Evolutionary conservation across 2,113 vertebrate species (phyloP).

Genomic region (Sarotherodon lohbergeri): DNA sequence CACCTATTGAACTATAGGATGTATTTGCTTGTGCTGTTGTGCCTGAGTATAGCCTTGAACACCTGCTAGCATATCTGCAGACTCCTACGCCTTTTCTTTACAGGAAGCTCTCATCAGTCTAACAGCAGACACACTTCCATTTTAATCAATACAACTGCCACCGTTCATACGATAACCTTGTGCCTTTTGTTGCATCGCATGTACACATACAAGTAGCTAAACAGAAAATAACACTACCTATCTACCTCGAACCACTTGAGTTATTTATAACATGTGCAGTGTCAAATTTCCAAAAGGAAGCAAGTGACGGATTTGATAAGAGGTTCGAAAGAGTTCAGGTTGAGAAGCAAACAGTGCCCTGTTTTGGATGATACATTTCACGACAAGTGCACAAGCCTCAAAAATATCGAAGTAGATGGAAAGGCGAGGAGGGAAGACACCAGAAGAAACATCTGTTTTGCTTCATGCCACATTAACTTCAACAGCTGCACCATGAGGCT

Average conservation of each 20-base stretch:
- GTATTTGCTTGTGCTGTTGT: neutral
- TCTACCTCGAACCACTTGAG: neutral
- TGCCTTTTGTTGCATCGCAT: neutral
- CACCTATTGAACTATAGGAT: neutral
- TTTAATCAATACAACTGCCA: neutral
- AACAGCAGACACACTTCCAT: neutral
- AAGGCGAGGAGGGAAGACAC: constrained; percentile 35
- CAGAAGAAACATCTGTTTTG: constrained; percentile 65
- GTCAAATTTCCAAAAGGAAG: neutral
- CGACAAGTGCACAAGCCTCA: constrained; percentile 2
- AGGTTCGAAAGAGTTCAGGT: neutral
- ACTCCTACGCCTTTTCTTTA: neutral
- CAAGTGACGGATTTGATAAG: neutral
- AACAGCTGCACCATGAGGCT: constrained; percentile 42
- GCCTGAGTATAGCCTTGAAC: neutral
- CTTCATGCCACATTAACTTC: constrained; percentile 61
- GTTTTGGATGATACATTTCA: neutral
- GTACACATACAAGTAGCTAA: neutral
- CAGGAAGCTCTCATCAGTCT: neutral
- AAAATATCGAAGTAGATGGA: constrained; percentile 5
- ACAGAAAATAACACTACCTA: neutral
- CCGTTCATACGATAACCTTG: neutral
- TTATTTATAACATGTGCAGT: neutral
- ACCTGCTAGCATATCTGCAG: neutral
- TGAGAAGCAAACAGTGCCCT: neutral